Evolutionary conservation across 2,113 vertebrate species (phyloP).

Genomic region (Ceratotherium simum): DNA sequence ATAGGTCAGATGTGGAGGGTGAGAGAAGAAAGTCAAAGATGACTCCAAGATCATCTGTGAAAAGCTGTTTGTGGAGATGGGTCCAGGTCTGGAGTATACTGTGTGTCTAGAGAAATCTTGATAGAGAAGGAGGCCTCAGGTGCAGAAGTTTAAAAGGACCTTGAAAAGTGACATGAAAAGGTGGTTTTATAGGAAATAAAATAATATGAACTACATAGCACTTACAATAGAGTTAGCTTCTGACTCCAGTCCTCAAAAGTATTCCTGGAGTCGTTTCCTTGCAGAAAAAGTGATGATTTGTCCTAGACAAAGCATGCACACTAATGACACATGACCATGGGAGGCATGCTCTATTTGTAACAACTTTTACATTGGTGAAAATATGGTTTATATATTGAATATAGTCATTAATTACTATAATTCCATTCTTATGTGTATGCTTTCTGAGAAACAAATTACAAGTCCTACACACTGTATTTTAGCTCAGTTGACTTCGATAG

Average conservation of each 20-base stretch:
- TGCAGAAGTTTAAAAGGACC: background rate
- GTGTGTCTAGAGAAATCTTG: background rate
- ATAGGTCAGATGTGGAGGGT: background rate
- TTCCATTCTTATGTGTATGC: background rate
- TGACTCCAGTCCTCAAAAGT: background rate
- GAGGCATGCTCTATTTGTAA: background rate
- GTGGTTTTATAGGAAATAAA: conserved; percentile 14
- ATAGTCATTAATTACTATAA: background rate
- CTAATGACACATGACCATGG: background rate
- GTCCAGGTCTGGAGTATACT: background rate
- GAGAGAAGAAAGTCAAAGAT: background rate
- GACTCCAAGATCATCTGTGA: background rate
- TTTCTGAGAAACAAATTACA: background rate
- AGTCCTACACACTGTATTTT: background rate
- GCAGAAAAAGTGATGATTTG: background rate
- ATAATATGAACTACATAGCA: background rate
- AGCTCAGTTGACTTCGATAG: background rate
- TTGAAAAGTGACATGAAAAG: conserved; percentile 3
- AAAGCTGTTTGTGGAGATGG: background rate
- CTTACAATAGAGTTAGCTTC: conserved; percentile 1
- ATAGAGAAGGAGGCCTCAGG: background rate
- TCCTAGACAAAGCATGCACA: background rate
- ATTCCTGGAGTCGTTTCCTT: background rate
- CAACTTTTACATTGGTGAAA: conserved; percentile 22
- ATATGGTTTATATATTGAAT: background rate